phyloP scores from a whole-genome alignment of 2,797 vertebrate species.

The Prionace glauca region DNA sequence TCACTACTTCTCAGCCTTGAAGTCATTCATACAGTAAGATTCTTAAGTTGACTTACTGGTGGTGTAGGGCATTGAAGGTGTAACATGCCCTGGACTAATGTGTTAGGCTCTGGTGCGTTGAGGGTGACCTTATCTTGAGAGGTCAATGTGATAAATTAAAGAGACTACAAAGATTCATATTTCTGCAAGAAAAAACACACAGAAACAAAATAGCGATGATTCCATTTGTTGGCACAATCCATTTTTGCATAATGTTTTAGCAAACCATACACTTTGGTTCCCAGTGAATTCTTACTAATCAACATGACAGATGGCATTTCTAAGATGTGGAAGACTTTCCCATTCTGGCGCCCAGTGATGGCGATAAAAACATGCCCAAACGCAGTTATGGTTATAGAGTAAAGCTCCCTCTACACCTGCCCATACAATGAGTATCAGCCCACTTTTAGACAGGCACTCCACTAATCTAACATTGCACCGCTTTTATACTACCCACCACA shows the following conservation, averaged over 20 bases:
- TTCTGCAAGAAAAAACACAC: conserved; percentile 34
- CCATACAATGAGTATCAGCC: neutral
- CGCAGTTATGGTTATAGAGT: neutral
- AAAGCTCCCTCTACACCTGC: neutral
- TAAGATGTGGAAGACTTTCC: neutral
- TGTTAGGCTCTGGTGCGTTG: conserved; percentile 18
- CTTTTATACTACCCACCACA: neutral
- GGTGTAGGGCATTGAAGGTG: conserved; percentile 13
- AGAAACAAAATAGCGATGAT: conserved; percentile 26
- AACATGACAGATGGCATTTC: neutral
- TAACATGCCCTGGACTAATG: conserved; percentile 26
- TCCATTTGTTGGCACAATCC: conserved; percentile 25
- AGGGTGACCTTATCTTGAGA: conserved; percentile 1
- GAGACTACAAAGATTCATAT: conserved; percentile 34
- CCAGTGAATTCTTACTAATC: neutral
- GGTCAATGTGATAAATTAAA: conserved; percentile 35
- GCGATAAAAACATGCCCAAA: neutral
- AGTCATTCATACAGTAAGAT: conserved; percentile 31
- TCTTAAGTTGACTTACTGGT: conserved; percentile 31
- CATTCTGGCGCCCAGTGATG: neutral
- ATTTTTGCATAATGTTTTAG: conserved; percentile 1
- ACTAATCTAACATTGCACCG: neutral
- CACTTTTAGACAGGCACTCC: neutral
- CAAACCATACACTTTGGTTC: conserved; percentile 1
- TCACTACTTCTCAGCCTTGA: conserved; percentile 2